Conservation (phyloP, 2,113 vertebrate species). For the Pimephales promelas region DNA sequence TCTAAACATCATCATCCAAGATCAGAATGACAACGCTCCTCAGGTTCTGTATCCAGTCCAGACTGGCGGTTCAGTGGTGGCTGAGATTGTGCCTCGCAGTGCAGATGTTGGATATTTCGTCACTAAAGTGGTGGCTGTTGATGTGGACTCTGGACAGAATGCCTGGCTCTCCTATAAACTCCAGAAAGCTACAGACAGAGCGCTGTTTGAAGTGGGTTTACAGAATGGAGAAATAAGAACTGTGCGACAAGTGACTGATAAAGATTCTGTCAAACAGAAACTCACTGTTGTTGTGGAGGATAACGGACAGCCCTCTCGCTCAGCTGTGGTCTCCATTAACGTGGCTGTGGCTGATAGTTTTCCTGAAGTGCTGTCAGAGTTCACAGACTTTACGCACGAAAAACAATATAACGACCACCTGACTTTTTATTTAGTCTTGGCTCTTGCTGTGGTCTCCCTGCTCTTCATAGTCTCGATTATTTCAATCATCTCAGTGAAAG, state of each 20-base stretch:
- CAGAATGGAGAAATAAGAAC: slow-evolving; percentile 42
- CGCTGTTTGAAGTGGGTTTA: slow-evolving; percentile 43
- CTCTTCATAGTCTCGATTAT: slow-evolving; percentile 70
- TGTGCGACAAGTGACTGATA: slow-evolving; percentile 39
- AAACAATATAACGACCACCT: background rate
- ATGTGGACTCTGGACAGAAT: slow-evolving; percentile 43
- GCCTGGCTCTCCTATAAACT: slow-evolving; percentile 44
- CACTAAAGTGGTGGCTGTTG: slow-evolving; percentile 43
- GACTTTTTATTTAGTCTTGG: slow-evolving; percentile 33
- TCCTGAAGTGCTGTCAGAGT: slow-evolving; percentile 28
- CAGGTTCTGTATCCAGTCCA: slow-evolving; percentile 39
- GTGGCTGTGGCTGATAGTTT: slow-evolving; percentile 30
- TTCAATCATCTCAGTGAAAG: slow-evolving; percentile 60
- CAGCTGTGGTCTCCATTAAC: slow-evolving; percentile 39
- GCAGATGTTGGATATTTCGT: slow-evolving; percentile 40
- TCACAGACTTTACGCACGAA: background rate
- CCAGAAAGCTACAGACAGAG: slow-evolving; percentile 34
- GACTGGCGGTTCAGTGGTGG: slow-evolving; percentile 19
- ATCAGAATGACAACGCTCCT: slow-evolving; percentile 40
- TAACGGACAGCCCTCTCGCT: slow-evolving; percentile 45
- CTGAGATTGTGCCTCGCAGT: slow-evolving; percentile 41
- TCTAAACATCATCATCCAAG: slow-evolving; percentile 59
- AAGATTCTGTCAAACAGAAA: slow-evolving; percentile 36
- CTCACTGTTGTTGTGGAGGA: slow-evolving; percentile 46
- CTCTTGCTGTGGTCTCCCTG: slow-evolving; percentile 49